Percentiles rank a stretch among this genome's conserved stretches.
Conservation (phyloP, 2,113 vertebrate genomes). For the Amblyornis subalaris region DNA sequence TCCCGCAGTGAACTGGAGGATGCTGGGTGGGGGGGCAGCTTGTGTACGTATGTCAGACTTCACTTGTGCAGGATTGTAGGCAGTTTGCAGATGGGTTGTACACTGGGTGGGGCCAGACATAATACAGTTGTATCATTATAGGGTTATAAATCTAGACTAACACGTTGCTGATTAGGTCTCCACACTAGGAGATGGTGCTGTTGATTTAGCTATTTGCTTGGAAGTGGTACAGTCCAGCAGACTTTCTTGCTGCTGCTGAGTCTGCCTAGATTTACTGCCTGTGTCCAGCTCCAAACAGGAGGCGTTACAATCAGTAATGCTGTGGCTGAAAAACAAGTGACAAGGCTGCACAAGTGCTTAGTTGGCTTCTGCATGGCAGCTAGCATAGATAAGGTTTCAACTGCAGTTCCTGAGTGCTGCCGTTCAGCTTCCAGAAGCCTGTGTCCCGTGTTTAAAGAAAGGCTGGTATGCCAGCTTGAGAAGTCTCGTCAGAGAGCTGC, state of each 20-base stretch:
- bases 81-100: background rate
- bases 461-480: background rate
- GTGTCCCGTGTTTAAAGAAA: background rate
- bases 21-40: background rate
- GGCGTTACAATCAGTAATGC: rapidly evolving
- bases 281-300: background rate
- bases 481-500: background rate
- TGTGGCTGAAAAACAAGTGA: background rate
- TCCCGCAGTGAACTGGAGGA: background rate
- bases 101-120: background rate
- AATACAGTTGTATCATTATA: background rate
- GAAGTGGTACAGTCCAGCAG: background rate
- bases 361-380: background rate
- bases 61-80: background rate
- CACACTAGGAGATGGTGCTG: background rate
- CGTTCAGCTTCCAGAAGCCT: background rate
- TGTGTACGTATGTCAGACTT: rapidly evolving
- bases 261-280: background rate
- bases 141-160: background rate
- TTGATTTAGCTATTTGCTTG: background rate
- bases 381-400: rapidly evolving
- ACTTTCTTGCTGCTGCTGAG: background rate
- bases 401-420: background rate
- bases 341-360: background rate
- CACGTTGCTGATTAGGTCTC: background rate